Conservation (phyloP, 2,888 invertebrate genomes). For the Morpho deidamia region DNA sequence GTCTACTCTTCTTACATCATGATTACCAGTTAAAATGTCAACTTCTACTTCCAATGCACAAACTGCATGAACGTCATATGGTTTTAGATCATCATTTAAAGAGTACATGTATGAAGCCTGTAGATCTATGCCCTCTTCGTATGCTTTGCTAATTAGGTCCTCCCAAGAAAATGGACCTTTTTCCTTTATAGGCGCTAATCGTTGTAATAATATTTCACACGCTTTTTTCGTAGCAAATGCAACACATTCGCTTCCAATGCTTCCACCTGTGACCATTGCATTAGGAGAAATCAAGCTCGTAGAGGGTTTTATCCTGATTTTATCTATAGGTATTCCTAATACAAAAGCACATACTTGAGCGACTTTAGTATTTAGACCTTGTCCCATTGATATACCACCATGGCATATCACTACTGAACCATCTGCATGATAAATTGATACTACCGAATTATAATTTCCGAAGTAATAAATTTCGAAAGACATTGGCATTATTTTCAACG, state of each 20-base stretch:
- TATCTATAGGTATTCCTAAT: conserved; percentile 82
- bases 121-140: conserved; percentile 73
- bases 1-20: conserved; percentile 82
- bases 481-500: conserved; percentile 82
- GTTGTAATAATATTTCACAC: conserved; percentile 79
- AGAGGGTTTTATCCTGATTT: conserved; percentile 81
- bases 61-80: conserved; percentile 82
- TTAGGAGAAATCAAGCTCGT: conserved; percentile 81
- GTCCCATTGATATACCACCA: conserved; percentile 86
- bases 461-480: conserved; percentile 77
- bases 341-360: conserved; percentile 87
- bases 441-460: conserved; percentile 77
- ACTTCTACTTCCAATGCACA: conserved; percentile 84
- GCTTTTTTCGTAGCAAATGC: conserved; percentile 79
- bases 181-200: conserved; percentile 78
- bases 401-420: conserved; percentile 83
- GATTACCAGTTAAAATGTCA: conserved; percentile 88
- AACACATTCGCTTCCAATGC: conserved; percentile 82
- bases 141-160: conserved; percentile 74
- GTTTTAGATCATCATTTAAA: conserved; percentile 63
- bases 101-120: conserved; percentile 80
- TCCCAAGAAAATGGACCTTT: conserved; percentile 77
- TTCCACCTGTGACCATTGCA: conserved; percentile 80
- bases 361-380: conserved; percentile 89
- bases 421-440: conserved; percentile 83